phyloP scores from a whole-genome alignment of 2,113 vertebrate species.

The Rhea americana region DNA sequence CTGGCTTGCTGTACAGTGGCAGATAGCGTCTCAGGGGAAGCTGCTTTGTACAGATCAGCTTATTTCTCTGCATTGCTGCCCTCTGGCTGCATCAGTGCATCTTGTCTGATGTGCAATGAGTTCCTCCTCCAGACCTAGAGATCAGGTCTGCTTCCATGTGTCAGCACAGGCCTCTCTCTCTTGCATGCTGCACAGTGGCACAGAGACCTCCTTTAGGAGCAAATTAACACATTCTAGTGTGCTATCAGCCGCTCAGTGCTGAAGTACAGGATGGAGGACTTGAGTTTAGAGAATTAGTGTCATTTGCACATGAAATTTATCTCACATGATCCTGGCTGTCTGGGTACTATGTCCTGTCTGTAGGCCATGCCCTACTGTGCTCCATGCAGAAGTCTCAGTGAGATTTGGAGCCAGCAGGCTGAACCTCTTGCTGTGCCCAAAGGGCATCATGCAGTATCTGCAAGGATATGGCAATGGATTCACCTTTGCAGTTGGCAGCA shows the following conservation, averaged over 20 bases:
- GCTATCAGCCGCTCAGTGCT: not conserved
- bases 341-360: not conserved
- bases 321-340: fast-evolving
- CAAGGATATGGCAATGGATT: not conserved
- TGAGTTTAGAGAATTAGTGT: not conserved
- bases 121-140: not conserved
- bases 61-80: conserved; percentile 28
- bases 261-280: fast-evolving
- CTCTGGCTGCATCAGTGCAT: conserved; percentile 41
- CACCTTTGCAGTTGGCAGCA: not conserved
- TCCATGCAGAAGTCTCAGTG: not conserved
- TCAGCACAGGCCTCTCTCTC: not conserved
- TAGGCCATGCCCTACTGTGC: no score
- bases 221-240: fast-evolving
- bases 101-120: fast-evolving
- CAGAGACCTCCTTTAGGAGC: not conserved
- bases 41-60: fast-evolving
- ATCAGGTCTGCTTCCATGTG: fast-evolving
- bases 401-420: not conserved
- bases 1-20: not conserved
- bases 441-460: not conserved
- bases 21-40: not conserved
- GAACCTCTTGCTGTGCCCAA: not conserved
- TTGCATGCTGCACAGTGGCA: not conserved
- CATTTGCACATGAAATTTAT: fast-evolving